A percentile compares a stretch with the other conserved stretches of the same genome.
Conservation (phyloP, 2,888 invertebrate species). For the Meiosimyza decipiens region DNA sequence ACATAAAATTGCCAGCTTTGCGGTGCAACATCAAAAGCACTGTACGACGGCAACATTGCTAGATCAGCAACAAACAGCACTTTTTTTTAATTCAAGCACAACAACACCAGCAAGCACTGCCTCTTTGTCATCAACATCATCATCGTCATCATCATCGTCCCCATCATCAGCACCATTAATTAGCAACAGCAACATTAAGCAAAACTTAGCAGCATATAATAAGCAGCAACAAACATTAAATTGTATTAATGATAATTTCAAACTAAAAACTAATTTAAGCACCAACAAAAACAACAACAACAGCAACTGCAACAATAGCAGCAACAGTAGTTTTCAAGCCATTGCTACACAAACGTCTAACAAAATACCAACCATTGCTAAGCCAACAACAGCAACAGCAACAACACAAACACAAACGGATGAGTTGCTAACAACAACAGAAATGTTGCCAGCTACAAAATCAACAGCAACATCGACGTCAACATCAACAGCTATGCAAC, state of each 20-base stretch:
- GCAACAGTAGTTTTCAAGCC: conserved; percentile 41
- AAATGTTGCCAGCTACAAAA: conserved; percentile 42
- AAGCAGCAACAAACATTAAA: conserved; percentile 42
- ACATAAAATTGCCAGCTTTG: conserved; percentile 40
- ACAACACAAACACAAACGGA: conserved; percentile 65
- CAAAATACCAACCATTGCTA: conserved; percentile 43
- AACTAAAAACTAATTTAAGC: conserved; percentile 44
- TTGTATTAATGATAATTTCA: conserved; percentile 40
- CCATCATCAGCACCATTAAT: conserved; percentile 13
- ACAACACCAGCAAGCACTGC: conserved; percentile 42
- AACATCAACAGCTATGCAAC: conserved; percentile 40
- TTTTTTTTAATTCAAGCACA: conserved; percentile 9
- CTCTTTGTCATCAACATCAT: conserved; percentile 42
- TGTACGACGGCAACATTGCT: conserved; percentile 41
- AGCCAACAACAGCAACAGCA: conserved; percentile 53
- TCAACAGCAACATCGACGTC: conserved; percentile 34
- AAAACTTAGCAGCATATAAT: conserved; percentile 36
- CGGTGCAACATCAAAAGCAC: conserved; percentile 36
- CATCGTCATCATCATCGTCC: conserved; percentile 29
- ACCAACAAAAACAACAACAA: conserved; percentile 41
- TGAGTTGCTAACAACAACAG: conserved; percentile 48
- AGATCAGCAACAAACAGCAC: conserved; percentile 38
- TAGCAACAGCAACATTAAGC: conserved; percentile 33
- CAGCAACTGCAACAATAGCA: conserved; percentile 30
- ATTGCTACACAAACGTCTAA: conserved; percentile 49